These are phyloP conservation scores for Lordiphosa mommai DNA, from an alignment of 1,140 invertebrate species.

Conservation along the genomic window DNA sequence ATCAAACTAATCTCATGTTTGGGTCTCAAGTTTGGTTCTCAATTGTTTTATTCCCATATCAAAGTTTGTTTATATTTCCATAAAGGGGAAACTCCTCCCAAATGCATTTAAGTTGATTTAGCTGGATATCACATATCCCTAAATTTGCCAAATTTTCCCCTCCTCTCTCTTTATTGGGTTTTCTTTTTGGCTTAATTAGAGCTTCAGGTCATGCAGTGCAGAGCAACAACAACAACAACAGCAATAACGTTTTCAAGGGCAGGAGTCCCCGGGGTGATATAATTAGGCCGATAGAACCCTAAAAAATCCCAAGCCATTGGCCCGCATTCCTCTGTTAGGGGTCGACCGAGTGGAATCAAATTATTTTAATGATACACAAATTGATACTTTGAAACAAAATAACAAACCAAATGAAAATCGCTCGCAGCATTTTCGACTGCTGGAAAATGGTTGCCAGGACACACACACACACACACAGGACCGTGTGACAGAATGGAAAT, in stretches of 20 bases:
- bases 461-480: background rate
- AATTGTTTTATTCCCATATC: no score
- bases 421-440: conserved; percentile 51
- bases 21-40: no score
- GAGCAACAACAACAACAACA: no score
- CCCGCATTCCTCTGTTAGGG: background rate
- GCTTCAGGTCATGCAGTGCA: conserved; percentile 26
- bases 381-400: conserved; percentile 75
- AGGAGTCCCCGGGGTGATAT: conserved; percentile 11
- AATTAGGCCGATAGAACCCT: conserved; percentile 17
- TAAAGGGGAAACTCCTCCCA: no score
- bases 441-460: conserved; percentile 35
- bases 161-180: conserved; percentile 22
- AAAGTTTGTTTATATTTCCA: no score
- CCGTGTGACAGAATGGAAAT: conserved; percentile 15
- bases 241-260: conserved; percentile 2
- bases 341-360: conserved; percentile 65
- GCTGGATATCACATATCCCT: no score
- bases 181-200: conserved; percentile 40
- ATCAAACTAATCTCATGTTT: no score
- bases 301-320: background rate
- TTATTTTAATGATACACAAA: conserved; percentile 78
- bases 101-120: no score
- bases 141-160: no score
- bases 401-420: conserved; percentile 74